Evolutionary conservation across 2,797 vertebrate genomes (phyloP).

Genomic region (Dicrostonyx torquatus): DNA sequence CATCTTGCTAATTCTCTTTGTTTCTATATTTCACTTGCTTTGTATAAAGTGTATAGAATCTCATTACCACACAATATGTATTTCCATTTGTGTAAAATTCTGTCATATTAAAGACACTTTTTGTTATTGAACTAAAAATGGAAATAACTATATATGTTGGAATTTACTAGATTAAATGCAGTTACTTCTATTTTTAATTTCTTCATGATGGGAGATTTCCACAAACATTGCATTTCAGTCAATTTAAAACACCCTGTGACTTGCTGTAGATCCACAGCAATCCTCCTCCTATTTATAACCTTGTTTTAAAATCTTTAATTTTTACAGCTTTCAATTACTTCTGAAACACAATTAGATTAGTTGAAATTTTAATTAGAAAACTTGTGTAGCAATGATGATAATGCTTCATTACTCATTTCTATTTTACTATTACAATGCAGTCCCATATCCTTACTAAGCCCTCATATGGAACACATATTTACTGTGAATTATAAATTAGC

Average conservation of each 20-base stretch:
- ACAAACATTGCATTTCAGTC: conserved; percentile 15
- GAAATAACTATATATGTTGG: background rate
- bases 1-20: background rate
- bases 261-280: background rate
- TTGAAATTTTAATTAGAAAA: conserved; percentile 42
- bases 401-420: conserved; percentile 38
- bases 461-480: background rate
- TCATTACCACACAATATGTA: background rate
- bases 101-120: conserved; percentile 15
- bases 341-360: conserved; percentile 15
- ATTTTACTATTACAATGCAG: background rate
- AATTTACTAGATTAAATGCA: conserved; percentile 7
- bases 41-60: conserved; percentile 47
- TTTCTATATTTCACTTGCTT: conserved; percentile 17
- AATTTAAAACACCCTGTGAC: background rate
- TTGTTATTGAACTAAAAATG: conserved; percentile 48
- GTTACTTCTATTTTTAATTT: conserved; percentile 22
- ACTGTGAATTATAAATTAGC: background rate
- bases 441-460: background rate
- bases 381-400: background rate
- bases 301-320: background rate
- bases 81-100: conserved; percentile 57
- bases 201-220: conserved; percentile 4
- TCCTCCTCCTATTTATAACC: background rate
- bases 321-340: conserved; percentile 31